Conservation (phyloP, 2,888 invertebrate genomes). For the Caenorhabditis becei region DNA sequence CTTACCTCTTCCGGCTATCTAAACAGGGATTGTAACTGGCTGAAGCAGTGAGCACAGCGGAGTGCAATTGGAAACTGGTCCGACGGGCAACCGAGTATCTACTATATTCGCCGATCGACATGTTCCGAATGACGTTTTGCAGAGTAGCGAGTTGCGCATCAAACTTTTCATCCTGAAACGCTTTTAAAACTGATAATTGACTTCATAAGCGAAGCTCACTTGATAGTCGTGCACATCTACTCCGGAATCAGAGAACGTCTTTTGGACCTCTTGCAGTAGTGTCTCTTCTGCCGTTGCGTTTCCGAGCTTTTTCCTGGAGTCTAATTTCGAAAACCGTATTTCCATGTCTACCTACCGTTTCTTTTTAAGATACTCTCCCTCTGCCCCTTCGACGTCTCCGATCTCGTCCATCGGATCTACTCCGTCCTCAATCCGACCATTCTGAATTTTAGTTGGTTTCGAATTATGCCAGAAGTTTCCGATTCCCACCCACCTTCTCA, state of each 20-base stretch:
- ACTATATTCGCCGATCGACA: constrained; percentile 27
- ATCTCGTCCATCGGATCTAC: constrained; percentile 43
- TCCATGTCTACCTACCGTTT: too few species aligned
- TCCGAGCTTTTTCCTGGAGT: constrained; percentile 19
- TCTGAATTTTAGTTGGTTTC: constrained; percentile 1
- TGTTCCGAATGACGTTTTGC: constrained; percentile 27
- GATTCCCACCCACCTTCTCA: constrained; percentile 2
- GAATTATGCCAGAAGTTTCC: not conserved
- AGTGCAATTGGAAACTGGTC: constrained; percentile 34
- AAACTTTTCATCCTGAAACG: constrained; percentile 8
- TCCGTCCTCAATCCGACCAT: constrained; percentile 30
- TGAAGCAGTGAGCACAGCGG: not conserved
- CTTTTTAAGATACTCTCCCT: constrained; percentile 45
- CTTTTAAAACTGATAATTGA: not conserved
- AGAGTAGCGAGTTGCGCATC: not conserved
- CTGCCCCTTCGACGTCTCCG: constrained; percentile 43
- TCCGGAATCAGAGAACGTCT: not conserved
- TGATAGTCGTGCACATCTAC: not conserved
- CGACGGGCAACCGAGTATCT: constrained; percentile 30
- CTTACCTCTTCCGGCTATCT: constrained; percentile 3
- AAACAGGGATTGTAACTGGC: not conserved
- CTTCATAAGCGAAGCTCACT: not conserved
- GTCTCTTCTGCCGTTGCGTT: constrained; percentile 21
- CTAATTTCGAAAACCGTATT: not conserved
- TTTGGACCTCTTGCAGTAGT: constrained; percentile 24